Evolutionary conservation across 2,888 invertebrate species (phyloP).

Genomic region (Dysmachus trigonus): DNA sequence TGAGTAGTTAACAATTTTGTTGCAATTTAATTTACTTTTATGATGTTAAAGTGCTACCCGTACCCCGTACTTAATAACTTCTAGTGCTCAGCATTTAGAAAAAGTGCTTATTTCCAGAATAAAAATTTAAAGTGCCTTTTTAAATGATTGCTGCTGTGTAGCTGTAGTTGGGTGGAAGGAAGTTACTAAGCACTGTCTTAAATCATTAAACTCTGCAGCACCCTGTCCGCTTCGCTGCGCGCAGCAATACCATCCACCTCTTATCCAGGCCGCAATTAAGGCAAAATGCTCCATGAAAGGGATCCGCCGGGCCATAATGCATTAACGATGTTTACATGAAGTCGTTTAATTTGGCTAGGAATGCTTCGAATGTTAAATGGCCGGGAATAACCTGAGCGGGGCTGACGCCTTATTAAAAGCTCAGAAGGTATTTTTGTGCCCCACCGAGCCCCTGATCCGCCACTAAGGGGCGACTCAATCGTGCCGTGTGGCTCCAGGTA

Average conservation of each 20-base stretch:
- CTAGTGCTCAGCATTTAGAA: background rate
- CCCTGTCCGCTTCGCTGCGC: background rate
- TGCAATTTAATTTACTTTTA: background rate
- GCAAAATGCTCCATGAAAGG: background rate
- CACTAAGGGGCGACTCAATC: background rate
- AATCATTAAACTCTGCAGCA: background rate
- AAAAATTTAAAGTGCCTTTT: background rate
- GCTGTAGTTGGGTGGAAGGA: background rate
- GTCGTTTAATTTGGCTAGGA: background rate
- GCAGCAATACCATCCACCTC: background rate
- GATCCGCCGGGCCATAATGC: background rate
- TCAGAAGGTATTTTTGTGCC: background rate
- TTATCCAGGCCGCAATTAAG: background rate
- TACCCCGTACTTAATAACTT: background rate
- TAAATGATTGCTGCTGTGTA: background rate
- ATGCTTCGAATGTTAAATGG: background rate
- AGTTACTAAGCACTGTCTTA: background rate
- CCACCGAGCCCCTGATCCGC: background rate
- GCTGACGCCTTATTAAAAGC: background rate
- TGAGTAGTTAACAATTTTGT: background rate
- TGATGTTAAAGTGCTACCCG: background rate
- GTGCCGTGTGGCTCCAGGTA: background rate
- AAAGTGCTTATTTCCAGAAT: background rate
- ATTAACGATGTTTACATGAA: background rate
- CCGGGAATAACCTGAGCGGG: background rate